phyloP scores from a whole-genome alignment of 35 echinoderm and acorn worm genomes.

The Ophiothrix spiculata region DNA sequence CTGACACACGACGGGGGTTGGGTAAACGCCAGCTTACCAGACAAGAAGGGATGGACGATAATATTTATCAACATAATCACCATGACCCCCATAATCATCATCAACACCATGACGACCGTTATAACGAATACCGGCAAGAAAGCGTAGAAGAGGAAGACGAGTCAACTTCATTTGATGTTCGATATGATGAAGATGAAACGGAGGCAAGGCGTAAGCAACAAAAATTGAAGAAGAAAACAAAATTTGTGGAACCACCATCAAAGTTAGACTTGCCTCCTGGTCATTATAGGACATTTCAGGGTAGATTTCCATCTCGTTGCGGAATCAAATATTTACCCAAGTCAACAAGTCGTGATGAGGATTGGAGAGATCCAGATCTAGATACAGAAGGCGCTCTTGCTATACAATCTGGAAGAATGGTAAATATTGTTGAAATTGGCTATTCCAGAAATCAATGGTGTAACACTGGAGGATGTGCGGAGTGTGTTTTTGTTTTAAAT shows the following conservation, averaged over 20 bases:
- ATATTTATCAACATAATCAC: conserved; percentile 22
- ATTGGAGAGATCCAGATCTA: conserved; percentile 67
- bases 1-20: conserved; percentile 33
- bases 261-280: conserved; percentile 87
- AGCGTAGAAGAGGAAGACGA: conserved; percentile 61
- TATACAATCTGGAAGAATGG: conserved; percentile 60
- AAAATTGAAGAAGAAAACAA: conserved; percentile 82
- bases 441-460: no score
- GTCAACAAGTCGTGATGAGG: conserved; percentile 71
- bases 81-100: conserved; percentile 7
- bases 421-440: conserved; percentile 27
- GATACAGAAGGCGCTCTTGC: conserved; percentile 80
- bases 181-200: conserved; percentile 64
- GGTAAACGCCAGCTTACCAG: conserved; percentile 64
- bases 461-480: no score
- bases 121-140: conserved; percentile 42
- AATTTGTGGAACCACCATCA: conserved; percentile 32
- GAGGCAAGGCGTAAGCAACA: conserved; percentile 46
- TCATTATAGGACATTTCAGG: conserved; percentile 87
- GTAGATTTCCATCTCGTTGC: conserved; percentile 75
- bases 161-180: conserved; percentile 16
- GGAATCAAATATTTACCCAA: conserved; percentile 94
- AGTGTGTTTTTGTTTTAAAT: no score
- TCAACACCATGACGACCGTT: conserved; percentile 47
- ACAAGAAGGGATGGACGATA: conserved; percentile 77